phyloP scores from a whole-genome alignment of 2,797 vertebrate genomes.

The Schizothorax lantsangensis region DNA sequence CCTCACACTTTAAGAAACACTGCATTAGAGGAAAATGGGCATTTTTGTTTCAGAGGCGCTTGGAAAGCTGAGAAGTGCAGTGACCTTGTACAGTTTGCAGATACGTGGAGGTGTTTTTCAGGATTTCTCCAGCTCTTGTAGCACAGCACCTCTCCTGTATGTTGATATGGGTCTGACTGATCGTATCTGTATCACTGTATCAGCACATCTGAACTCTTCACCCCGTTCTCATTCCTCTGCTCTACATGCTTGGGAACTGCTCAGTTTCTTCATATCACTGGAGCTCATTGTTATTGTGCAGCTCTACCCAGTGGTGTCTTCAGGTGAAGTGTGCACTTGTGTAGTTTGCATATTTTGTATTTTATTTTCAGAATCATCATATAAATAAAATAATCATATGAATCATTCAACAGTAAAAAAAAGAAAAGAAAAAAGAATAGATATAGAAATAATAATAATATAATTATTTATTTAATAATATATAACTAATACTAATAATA shows the following conservation, averaged over 20 bases:
- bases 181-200: conserved; percentile 78
- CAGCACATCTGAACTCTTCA: conserved; percentile 77
- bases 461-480: background rate
- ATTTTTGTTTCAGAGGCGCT: conserved; percentile 2
- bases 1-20: too few species aligned
- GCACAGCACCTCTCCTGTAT: conserved; percentile 56
- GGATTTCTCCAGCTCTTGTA: conserved; percentile 5
- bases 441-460: too few species aligned
- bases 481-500: background rate
- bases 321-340: background rate
- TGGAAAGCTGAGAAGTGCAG: background rate
- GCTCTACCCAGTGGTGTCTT: background rate
- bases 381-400: background rate
- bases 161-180: conserved; percentile 76
- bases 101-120: background rate
- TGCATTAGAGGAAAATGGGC: background rate
- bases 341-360: background rate
- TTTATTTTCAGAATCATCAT: background rate
- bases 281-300: conserved; percentile 3
- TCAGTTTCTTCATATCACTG: conserved; percentile 44
- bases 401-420: background rate
- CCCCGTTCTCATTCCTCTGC: conserved; percentile 60
- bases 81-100: background rate
- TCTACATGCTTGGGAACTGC: conserved; percentile 59
- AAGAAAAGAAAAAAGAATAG: background rate